phyloP scores from a whole-genome alignment of 2,113 vertebrate genomes.

The Beaufortia kweichowensis region DNA sequence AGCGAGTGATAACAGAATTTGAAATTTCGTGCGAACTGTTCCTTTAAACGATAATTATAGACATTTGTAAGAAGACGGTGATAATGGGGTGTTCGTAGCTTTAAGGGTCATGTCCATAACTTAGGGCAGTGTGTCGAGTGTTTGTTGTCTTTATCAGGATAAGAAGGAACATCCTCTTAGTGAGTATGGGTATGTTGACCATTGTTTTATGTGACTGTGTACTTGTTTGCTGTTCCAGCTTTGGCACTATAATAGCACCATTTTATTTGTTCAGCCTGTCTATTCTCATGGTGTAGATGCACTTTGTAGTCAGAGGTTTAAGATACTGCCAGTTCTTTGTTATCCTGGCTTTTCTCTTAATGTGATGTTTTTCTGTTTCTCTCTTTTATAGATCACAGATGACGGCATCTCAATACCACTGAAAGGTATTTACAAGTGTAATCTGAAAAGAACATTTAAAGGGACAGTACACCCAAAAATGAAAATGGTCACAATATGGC shows the following conservation, averaged over 20 bases:
- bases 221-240: constrained; percentile 17
- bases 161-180: not conserved
- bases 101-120: not conserved
- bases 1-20: too few species aligned
- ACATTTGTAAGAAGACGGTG: constrained; percentile 13
- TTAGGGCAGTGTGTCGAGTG: not conserved
- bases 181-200: not conserved
- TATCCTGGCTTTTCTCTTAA: constrained; percentile 9
- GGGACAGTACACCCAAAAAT: too few species aligned
- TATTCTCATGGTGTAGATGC: not conserved
- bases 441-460: not conserved
- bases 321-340: constrained; percentile 5
- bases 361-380: not conserved
- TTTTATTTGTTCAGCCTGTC: constrained; percentile 13
- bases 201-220: not conserved
- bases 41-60: constrained; percentile 27
- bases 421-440: constrained; percentile 43
- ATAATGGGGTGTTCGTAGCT: not conserved
- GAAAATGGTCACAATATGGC: too few species aligned
- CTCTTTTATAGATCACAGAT: constrained; percentile 50
- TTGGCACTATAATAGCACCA: not conserved
- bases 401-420: constrained; percentile 47
- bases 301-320: constrained; percentile 6
- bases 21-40: not conserved
- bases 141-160: constrained; percentile 1